Conservation (phyloP, 2,888 invertebrate species). For the Melanchra persicariae region DNA sequence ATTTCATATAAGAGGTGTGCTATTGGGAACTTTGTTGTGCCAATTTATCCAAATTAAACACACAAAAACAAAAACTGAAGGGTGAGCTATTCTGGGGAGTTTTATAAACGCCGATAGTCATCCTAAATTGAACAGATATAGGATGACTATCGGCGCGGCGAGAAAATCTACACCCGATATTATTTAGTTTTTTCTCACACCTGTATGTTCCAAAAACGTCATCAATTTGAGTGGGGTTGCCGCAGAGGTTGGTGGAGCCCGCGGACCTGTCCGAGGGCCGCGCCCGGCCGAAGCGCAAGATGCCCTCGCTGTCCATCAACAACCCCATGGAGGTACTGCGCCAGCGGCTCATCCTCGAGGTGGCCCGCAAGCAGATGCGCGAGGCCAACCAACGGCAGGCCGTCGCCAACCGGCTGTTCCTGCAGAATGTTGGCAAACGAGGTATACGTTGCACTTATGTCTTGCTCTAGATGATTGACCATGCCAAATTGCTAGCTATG, state of each 20-base stretch:
- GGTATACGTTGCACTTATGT: slow-evolving; percentile 71
- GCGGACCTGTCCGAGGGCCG: slow-evolving; percentile 77
- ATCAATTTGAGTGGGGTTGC: slow-evolving; percentile 56
- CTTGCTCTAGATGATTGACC: no score
- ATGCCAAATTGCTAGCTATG: no score
- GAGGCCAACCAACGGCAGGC: slow-evolving; percentile 93
- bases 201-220: slow-evolving; percentile 27
- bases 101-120: no score
- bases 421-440: slow-evolving; percentile 95
- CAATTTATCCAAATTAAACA: neutral
- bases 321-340: slow-evolving; percentile 96
- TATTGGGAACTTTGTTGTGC: neutral
- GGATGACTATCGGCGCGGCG: no score
- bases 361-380: slow-evolving; percentile 95
- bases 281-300: slow-evolving; percentile 91
- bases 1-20: no score
- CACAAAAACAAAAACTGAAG: no score
- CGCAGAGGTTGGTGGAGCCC: slow-evolving; percentile 76
- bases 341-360: slow-evolving; percentile 95
- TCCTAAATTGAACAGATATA: no score
- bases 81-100: no score
- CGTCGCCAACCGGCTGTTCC: slow-evolving; percentile 93
- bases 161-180: no score
- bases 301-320: slow-evolving; percentile 95
- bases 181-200: no score